A percentile compares a stretch with the other conserved stretches of the same genome.
Evolutionary conservation across 2,888 invertebrate species (phyloP).

Genomic region (Orthosia incerta): DNA sequence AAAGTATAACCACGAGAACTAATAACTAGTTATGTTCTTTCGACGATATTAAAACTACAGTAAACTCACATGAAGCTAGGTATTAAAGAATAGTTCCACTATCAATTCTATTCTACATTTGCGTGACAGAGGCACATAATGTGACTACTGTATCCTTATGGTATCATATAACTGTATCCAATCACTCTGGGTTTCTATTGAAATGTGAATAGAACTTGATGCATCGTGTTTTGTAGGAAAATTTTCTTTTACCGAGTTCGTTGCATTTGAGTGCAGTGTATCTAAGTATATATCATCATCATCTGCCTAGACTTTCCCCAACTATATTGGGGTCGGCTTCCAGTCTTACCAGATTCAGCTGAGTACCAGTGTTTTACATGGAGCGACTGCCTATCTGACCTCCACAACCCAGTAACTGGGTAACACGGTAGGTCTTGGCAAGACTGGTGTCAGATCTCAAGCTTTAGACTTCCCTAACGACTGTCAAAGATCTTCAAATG

Average conservation of each 20-base stretch:
- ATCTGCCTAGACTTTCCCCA: no score
- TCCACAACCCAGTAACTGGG: no score
- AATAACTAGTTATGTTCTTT: not conserved
- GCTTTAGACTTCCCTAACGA: no score
- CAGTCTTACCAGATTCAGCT: no score
- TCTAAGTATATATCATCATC: no score
- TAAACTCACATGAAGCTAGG: not conserved
- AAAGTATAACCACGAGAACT: not conserved
- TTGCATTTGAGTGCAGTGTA: not conserved
- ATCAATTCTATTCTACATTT: constrained; percentile 7
- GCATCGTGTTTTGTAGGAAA: not conserved
- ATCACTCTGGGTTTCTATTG: constrained; percentile 11
- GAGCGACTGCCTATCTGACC: no score
- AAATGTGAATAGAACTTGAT: not conserved
- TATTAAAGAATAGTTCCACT: constrained; percentile 1
- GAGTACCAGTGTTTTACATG: no score
- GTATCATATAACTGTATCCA: not conserved
- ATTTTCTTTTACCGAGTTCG: not conserved
- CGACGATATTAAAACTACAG: not conserved
- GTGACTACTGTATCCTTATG: not conserved
- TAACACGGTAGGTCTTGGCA: no score
- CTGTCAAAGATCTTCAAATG: no score
- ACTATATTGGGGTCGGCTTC: no score
- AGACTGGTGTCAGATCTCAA: no score
- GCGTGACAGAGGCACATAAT: constrained; percentile 17